Evolutionary conservation across 1,140 invertebrate genomes (phyloP), one percentile per base, ranked within the genome.

Genomic region (Drosophila sechellia): DNA sequence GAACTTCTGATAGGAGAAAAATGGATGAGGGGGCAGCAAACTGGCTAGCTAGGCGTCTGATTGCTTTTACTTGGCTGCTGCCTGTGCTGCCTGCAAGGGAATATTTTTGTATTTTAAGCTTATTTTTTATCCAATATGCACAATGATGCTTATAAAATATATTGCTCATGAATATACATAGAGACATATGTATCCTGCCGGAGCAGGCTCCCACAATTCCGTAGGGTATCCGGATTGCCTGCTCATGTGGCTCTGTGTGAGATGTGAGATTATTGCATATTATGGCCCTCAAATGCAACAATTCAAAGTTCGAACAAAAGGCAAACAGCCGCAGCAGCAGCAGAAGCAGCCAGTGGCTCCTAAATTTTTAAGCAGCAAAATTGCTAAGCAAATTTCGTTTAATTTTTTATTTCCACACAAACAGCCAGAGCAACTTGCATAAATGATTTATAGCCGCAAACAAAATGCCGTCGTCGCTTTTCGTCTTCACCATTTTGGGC

Each of bases 51-150:
- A 71, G 81, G 77, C 76, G 77, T 83, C 76, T 84, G 76, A 83
- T 83, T 83, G 80, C 80, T 85, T 84, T 85, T 78, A 57, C 69
- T 75, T 65, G 74, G 66, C 48, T 27, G 17, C 45, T 53, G 53
- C 60, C 48, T 63, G 11, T 37, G 66, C 61, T 52, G 52, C 17
- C 48, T 46, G 59, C 76, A 63, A 74, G 64, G 72, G 77, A 90
- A 84, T 90, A 89, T 84, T 84, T 74, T 89, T 84, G 77, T 80
- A 89, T 84, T 89, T 89, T 66, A 71, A 89, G 84, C 79, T 90
- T 89, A 84, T 80, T 89, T 84, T 86, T 90, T 89, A 84, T 84
- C 77, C 84, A 89, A 89, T 89, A 89, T 89, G 76, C 84, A 89
- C 80, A 89, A 90, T 89, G 80, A 84, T 89, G 85, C 84, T 89